These are phyloP conservation scores for Cataglyphis albicans DNA, from an alignment of 2,888 invertebrate genomes.

Conservation along the genomic window DNA sequence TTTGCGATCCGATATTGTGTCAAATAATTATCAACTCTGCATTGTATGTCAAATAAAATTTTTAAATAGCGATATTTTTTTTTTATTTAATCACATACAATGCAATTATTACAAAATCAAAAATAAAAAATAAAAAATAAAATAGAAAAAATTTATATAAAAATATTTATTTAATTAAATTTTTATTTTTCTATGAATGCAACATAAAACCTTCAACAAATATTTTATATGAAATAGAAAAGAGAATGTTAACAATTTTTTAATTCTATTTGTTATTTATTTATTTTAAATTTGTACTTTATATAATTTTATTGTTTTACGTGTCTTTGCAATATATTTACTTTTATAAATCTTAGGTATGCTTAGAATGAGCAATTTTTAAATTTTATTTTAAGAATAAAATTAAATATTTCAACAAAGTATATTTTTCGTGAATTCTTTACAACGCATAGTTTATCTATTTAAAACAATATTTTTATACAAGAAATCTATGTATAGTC, in stretches of 20 bases:
- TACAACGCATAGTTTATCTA: not conserved
- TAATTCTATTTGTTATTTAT: not conserved
- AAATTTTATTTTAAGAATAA: not conserved
- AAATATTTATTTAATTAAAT: not conserved
- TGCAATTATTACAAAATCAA: not conserved
- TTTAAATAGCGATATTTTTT: not conserved
- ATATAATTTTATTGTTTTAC: not conserved
- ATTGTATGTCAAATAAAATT: not conserved
- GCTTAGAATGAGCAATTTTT: not conserved
- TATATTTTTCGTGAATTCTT: not conserved
- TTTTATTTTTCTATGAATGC: not conserved
- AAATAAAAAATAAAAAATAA: not conserved
- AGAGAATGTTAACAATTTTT: not conserved
- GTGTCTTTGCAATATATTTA: not conserved
- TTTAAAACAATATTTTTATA: not conserved
- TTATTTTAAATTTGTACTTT: not conserved
- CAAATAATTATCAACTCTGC: slow-evolving; percentile 26
- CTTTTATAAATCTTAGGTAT: not conserved
- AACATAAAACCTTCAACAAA: not conserved
- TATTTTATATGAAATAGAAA: not conserved
- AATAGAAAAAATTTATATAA: not conserved
- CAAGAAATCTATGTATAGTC: too few relatives aligned
- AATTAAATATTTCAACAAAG: not conserved
- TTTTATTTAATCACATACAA: not conserved
- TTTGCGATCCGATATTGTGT: not conserved